Evolutionary conservation across 1,140 invertebrate genomes (phyloP), one percentile per base, ranked within the genome.

Genomic region (Drosophila pallidifrons): DNA sequence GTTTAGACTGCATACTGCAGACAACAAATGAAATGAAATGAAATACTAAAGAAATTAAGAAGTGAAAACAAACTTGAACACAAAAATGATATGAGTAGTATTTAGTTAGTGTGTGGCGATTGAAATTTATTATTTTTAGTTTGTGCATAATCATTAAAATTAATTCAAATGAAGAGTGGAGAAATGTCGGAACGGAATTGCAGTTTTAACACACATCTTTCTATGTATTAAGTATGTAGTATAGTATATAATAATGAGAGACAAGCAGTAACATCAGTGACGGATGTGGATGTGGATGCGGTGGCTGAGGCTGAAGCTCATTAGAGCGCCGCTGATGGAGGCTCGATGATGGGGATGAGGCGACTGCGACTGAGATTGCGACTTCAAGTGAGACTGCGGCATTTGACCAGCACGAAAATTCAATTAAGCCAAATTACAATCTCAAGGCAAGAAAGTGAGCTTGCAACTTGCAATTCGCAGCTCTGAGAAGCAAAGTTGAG

Each of bases 371-470:
- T 25, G 3, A 25, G 20, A 25, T 25, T 25, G 20, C 20, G 20
- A 25, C 20, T 25, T 25, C 20, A 25, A 25, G 3, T 25, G 20
- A 25, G 20, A 41, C 57, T 55, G 45, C 45, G 45, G 45, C 45
- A 47, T 83, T 79, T 85, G 75, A 87, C 79, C 82, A 88, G 74
- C 83, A 87, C 83, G 83, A 87, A 87, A 72, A 88, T 87, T 87
- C 83, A 87, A 87, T 87, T 88, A 87, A 80, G 83, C 63, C 80
- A 88, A 87, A 87, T 87, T 87, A 87, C 83, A 87, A 87, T 77
- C 64, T 83, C 83, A 77, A 70, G 63, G 80, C 80, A 75, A 51
- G 83, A 87, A 87, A 87, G 82, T 87, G 83, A 87, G 87, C 82
- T 41, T 13, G 20, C 32, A 20, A 13, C 10, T 25, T 28, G 41